Conservation (phyloP, 2,113 vertebrate genomes). For the Eulemur rufifrons region DNA sequence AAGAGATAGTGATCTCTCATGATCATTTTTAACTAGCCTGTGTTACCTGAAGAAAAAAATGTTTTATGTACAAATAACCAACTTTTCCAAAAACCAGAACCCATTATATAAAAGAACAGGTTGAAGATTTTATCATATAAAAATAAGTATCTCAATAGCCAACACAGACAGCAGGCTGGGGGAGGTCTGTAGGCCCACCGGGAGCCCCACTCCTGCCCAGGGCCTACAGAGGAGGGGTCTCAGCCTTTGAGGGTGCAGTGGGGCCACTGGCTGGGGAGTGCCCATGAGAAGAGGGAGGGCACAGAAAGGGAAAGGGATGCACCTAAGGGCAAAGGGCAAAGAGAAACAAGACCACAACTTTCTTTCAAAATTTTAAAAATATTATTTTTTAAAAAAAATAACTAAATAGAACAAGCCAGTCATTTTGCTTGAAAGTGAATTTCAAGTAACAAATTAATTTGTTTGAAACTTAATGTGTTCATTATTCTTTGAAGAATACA, state of each 20-base stretch:
- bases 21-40: neutral
- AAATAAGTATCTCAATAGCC: neutral
- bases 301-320: neutral
- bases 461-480: neutral
- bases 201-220: neutral
- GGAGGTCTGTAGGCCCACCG: neutral
- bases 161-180: too few species aligned
- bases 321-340: neutral
- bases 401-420: neutral
- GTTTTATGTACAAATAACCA: neutral
- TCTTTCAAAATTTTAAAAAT: neutral
- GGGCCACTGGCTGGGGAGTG: neutral
- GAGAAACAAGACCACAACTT: neutral
- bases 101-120: neutral
- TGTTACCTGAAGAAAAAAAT: neutral
- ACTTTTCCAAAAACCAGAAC: neutral
- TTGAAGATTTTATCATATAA: neutral
- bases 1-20: neutral
- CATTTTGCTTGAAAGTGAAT: slow-evolving; percentile 13
- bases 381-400: neutral
- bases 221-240: neutral
- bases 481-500: neutral
- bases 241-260: neutral
- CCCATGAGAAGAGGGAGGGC: neutral
- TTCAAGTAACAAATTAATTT: neutral